These are phyloP conservation scores for Drosophila lacicola DNA, from an alignment of 2,888 invertebrate genomes.

Conservation along the genomic window DNA sequence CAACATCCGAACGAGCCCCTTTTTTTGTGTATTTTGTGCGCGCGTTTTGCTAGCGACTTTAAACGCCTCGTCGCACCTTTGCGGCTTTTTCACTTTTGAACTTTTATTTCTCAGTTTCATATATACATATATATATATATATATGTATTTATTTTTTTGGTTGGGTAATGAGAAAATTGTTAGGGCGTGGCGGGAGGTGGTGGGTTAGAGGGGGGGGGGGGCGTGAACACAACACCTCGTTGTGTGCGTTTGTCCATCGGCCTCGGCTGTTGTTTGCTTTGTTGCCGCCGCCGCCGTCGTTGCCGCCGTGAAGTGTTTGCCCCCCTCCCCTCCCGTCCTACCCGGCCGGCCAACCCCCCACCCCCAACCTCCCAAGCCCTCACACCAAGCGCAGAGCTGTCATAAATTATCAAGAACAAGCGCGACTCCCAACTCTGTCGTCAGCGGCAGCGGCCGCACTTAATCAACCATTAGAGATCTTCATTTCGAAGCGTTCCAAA, in stretches of 20 bases:
- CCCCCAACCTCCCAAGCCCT: neutral
- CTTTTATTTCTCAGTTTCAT: slow-evolving; percentile 34
- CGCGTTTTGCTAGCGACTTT: slow-evolving; percentile 52
- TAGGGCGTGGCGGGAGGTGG: neutral
- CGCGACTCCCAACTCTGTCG: slow-evolving; percentile 32
- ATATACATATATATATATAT: too few relatives aligned
- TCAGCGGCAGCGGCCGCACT: slow-evolving; percentile 34
- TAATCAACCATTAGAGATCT: slow-evolving; percentile 78
- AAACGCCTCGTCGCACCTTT: slow-evolving; percentile 34
- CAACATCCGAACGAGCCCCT: slow-evolving; percentile 64
- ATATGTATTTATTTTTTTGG: neutral
- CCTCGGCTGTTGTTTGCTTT: slow-evolving; percentile 44
- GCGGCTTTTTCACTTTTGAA: slow-evolving; percentile 75
- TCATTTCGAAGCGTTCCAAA: slow-evolving; percentile 56
- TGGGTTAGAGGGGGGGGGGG: neutral
- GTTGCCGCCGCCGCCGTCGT: slow-evolving; percentile 40
- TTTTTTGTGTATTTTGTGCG: slow-evolving; percentile 36
- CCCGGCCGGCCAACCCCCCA: neutral
- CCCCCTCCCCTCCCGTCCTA: neutral
- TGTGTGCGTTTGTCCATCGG: slow-evolving; percentile 29
- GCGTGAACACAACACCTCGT: slow-evolving; percentile 6
- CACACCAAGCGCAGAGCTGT: slow-evolving; percentile 61
- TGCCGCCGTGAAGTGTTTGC: slow-evolving; percentile 50
- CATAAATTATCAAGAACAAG: slow-evolving; percentile 72
- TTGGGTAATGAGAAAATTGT: slow-evolving; percentile 28